A percentile compares a stretch with the other conserved stretches of the same genome.
Conservation (phyloP, 2,888 invertebrate genomes). For the Odontocerum albicorne region DNA sequence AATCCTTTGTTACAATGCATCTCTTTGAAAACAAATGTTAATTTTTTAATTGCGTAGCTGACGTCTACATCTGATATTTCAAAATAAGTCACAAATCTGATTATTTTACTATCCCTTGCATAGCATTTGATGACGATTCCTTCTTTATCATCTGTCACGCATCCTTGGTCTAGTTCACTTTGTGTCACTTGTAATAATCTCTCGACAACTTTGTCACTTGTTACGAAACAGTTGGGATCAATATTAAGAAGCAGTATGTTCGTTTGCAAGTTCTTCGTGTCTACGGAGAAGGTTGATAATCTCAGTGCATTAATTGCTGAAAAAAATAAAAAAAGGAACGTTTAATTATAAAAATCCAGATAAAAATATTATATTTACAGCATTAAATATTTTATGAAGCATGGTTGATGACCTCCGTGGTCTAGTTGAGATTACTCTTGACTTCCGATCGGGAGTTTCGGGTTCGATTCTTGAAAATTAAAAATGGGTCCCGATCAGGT, state of each 20-base stretch:
- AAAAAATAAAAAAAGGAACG: conserved; percentile 33
- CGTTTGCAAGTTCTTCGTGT: conserved; percentile 64
- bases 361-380: too few species aligned
- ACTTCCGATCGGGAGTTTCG: too few species aligned
- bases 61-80: conserved; percentile 70
- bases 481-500: too few species aligned
- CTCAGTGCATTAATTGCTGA: conserved; percentile 63
- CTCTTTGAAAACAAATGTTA: conserved; percentile 68
- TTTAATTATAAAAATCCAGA: too few species aligned
- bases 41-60: conserved; percentile 69
- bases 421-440: too few species aligned
- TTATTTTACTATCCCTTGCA: conserved; percentile 58
- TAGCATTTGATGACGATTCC: conserved; percentile 62
- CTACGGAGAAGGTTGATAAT: conserved; percentile 64
- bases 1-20: conserved; percentile 46
- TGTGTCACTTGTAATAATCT: conserved; percentile 53
- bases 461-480: too few species aligned
- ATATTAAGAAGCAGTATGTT: conserved; percentile 75
- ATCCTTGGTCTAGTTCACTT: conserved; percentile 54
- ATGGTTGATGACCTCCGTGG: too few species aligned
- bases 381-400: too few species aligned
- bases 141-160: conserved; percentile 45
- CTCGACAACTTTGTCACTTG: conserved; percentile 57
- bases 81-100: conserved; percentile 71
- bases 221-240: conserved; percentile 53